Base-by-base conservation (phyloP, 2,113 vertebrate genomes). In the Zosterops pallidus region DNA sequence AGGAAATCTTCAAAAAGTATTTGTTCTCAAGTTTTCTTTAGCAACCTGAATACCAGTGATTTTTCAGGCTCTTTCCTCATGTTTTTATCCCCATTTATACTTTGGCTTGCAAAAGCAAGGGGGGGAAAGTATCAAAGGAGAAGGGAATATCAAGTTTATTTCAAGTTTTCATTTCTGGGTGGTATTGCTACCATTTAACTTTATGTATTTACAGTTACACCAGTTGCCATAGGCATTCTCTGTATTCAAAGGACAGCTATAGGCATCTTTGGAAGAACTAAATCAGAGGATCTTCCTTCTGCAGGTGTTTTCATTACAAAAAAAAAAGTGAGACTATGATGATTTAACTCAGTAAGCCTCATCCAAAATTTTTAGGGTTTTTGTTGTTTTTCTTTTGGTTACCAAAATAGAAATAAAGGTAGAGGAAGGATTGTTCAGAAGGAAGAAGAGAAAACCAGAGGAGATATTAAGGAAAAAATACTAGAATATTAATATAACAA, bases 161-260 rank as follows among this genome's bases (percentile, higher is more conserved):
- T 88, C 46, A 90, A 85, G 57, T 85, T 93, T 85, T 88, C 42
- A 57, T 90, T 92, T 29, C 46, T 90, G 85, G 88, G 94, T 96
- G 88, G 90, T 94, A 94, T 69, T 82, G 49, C 15, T 87, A 57
- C 87, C 9, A 49, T 85, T 94, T 82, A 68, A 75, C 28, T 85
- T 88, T 11, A 14, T 23, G 25, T 91, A 87, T 94, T 93, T 90
- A 90, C n/a, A 55, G 46, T 94, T 57, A 50, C n/a, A 89, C 24
- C 22, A 41, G 41, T 95, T 90, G 90, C 92, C 88, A 90, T 83
- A 92, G 92, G 90, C 85, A 72, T 55, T 41, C 11, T 74, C 15
- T 47, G 16, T 49, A 93, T 72, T 96, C 88, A 96, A 93, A 96
- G 63, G 85, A 95, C 62, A 85, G 49, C 53, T 92, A 87, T 33